Base-by-base conservation (phyloP, 2,888 invertebrate genomes). In the Pristionchus exspectatus region DNA sequence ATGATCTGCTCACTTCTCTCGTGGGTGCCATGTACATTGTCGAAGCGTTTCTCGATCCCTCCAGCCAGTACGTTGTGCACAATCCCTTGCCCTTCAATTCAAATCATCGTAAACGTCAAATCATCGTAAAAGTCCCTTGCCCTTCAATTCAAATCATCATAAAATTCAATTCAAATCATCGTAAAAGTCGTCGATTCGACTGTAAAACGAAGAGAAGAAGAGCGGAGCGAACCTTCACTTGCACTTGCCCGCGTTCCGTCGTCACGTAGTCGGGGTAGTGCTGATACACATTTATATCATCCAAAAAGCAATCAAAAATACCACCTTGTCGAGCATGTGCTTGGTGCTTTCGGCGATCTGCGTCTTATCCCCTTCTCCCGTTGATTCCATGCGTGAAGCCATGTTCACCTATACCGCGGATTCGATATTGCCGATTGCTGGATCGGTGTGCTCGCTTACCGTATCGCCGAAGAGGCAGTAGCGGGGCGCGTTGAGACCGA, bases 401-500 rank as follows among this genome's bases (percentile, higher is more conserved):
- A 93, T 94, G 90, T 94, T 94, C 16, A 94, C 94, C 92, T 92
- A 50, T 12, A n/a, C n/a, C n/a, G n/a, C 10, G 14, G 0, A 66
- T 10, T 10, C 27, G 9, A 30, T n/a, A 30, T n/a, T 50, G 9
- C 9, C 44, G 44, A 50, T 10, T 50, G 44, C 1, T n/a, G 5
- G 27, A 63, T 33, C 16, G 33, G 33, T 4, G 10, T 5, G 9
- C 12, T 18, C 18, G 0, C 74, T 44, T 90, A 93, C 94, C 33
- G 94, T 95, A 89, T 95, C 94, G 44, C 95, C 95, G 74, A 95
- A 95, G 4, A 95, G 92, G 90, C 95, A 95, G 90, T 95, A 95
- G 16, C 95, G 90, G 30, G 95, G 95, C 66, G 95, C 95, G 84
- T 94, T 94, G 44, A 95, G 90, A 27, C 95, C 95, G n/a, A 95